A percentile compares a stretch with the other conserved stretches of the same genome.
Evolutionary conservation across 2,113 vertebrate species (phyloP).

Genomic region (Gallinago paraguaiae): DNA sequence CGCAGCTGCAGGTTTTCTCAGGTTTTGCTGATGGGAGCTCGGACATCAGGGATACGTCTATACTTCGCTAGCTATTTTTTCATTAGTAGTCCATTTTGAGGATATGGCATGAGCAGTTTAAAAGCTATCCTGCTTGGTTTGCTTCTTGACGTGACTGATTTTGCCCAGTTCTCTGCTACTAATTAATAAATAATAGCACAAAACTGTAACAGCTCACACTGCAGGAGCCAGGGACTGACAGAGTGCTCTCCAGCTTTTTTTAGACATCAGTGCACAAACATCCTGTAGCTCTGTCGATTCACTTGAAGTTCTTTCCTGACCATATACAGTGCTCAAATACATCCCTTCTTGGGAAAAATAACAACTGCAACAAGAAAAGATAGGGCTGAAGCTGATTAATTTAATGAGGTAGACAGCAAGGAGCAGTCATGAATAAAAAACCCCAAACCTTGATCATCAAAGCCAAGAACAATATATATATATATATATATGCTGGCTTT

Average conservation of each 20-base stretch:
- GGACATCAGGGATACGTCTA: fast-evolving
- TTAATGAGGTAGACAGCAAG: not conserved
- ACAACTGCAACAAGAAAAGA: not conserved
- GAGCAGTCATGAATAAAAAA: not conserved
- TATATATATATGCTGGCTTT: not conserved
- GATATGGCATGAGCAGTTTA: not conserved
- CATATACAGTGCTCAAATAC: not conserved
- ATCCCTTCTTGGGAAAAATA: not conserved
- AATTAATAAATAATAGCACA: not conserved
- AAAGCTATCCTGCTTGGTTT: not conserved
- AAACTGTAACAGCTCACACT: not conserved
- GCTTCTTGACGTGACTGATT: not conserved
- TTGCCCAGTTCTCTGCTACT: not conserved
- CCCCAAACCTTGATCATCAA: not conserved
- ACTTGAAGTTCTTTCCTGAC: not conserved
- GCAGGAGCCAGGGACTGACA: not conserved
- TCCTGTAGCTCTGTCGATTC: not conserved
- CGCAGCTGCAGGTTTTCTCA: not conserved
- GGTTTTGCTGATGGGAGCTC: not conserved
- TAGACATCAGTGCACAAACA: not conserved
- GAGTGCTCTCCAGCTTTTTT: not conserved
- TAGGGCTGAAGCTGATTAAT: not conserved
- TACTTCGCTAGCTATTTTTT: not conserved
- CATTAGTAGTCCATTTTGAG: not conserved
- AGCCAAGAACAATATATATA: not conserved